phyloP scores from a whole-genome alignment of 2,797 vertebrate species.

The Leuciscus waleckii region DNA sequence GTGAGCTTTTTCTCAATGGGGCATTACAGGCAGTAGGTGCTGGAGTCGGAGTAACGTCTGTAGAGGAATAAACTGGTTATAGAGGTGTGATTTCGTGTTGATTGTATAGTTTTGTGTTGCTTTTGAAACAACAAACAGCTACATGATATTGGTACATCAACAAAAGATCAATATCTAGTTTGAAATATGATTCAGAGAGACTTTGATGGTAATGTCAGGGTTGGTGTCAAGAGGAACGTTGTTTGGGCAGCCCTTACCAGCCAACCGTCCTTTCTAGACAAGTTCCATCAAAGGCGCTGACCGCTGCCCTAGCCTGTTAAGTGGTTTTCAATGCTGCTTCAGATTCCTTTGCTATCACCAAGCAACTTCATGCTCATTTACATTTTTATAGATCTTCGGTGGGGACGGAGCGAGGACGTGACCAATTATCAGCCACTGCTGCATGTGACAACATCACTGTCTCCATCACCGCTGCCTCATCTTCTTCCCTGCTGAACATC shows the following conservation, averaged over 20 bases:
- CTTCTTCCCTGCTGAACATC: conserved; percentile 30
- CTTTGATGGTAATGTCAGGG: conserved; percentile 16
- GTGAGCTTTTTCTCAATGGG: conserved; percentile 36
- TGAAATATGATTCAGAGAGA: conserved; percentile 37
- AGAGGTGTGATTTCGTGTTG: neutral
- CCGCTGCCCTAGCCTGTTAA: conserved; percentile 13
- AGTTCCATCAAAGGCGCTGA: neutral
- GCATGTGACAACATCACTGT: conserved; percentile 66
- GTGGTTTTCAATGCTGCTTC: conserved; percentile 11
- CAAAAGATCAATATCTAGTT: conserved; percentile 26
- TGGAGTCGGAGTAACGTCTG: neutral
- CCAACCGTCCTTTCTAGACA: conserved; percentile 1
- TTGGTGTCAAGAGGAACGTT: conserved; percentile 23
- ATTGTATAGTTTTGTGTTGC: conserved; percentile 18
- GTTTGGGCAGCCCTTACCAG: neutral
- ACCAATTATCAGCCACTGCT: conserved; percentile 78
- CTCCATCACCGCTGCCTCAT: conserved; percentile 56
- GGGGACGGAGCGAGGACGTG: conserved; percentile 69
- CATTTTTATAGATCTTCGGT: conserved; percentile 79
- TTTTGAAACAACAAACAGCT: conserved; percentile 7
- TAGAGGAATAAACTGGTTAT: conserved; percentile 20
- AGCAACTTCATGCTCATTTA: conserved; percentile 71
- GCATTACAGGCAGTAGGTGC: neutral
- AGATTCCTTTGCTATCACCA: conserved; percentile 39
- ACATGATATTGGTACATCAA: conserved; percentile 15